Evolutionary conservation across 2,797 vertebrate genomes (phyloP).

Genomic region (Melanogrammus aeglefinus): DNA sequence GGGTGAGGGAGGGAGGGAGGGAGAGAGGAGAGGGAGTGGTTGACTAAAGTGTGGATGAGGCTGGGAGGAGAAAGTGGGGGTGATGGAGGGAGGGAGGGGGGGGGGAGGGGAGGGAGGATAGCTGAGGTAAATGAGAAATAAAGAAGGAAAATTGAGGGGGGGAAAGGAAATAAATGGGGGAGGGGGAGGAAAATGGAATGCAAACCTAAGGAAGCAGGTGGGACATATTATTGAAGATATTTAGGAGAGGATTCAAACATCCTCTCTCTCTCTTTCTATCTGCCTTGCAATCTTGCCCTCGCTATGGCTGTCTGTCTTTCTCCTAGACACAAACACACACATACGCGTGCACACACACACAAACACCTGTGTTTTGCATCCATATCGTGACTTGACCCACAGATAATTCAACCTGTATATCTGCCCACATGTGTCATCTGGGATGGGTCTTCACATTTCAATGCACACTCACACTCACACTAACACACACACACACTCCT

Average conservation of each 20-base stretch:
- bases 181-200: slow-evolving; percentile 12
- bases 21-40: too few relatives aligned
- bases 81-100: not conserved
- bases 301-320: not conserved
- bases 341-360: too few relatives aligned
- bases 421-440: too few relatives aligned
- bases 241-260: not conserved
- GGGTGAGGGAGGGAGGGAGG: not conserved
- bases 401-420: too few relatives aligned
- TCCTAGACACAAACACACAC: not conserved
- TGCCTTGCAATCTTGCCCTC: not conserved
- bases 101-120: not conserved
- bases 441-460: too few relatives aligned
- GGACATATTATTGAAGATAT: not conserved
- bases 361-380: too few relatives aligned
- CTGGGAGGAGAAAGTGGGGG: not conserved
- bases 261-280: not conserved
- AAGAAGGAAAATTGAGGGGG: not conserved
- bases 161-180: not conserved
- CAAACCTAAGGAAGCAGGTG: slow-evolving; percentile 4
- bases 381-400: too few relatives aligned
- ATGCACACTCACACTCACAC: not conserved
- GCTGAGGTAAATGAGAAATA: not conserved
- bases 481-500: not conserved
- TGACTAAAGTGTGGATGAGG: too few relatives aligned